Evolutionary conservation across 2,113 vertebrate species (phyloP), one percentile per base, ranked within the genome.

Genomic region (Euleptes europaea): DNA sequence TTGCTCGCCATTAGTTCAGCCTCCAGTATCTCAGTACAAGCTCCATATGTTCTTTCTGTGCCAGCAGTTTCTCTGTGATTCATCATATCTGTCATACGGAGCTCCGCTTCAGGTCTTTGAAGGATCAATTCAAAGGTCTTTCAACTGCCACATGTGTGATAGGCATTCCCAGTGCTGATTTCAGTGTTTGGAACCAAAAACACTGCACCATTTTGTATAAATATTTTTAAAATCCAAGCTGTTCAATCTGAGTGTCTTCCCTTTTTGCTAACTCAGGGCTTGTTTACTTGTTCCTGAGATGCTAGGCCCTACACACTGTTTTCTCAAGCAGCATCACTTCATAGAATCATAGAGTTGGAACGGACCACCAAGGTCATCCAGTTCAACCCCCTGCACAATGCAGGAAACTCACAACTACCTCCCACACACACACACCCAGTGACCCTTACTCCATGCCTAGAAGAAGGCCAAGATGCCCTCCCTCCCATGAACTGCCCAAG

Each of bases 41-140:
- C 33, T 28, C 31, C 49, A 82, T 72, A 38, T 74, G 73, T 35
- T 69, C 79, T 6, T 54, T n/a, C 12, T 54, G 28, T 38, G 82
- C 15, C 88, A 85, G 88, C 38, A 82, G 73, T 40, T 85, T 69
- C 47, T 6, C 66, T 72, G 76, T 3, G 51, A 86, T 89, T 88
- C 78, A 85, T 86, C 66, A 77, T 57, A 67, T 80, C 80, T 84
- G 73, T 51, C 71, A 76, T 76, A 84, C 80, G 51, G 78, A 83
- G 51, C 67, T 83, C 42, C 74, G 67, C 51, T 87, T 87, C 86
- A 23, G 31, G 0, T 31, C 38, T 82, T 71, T 19, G 47, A 40
- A 26, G 0, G 31, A 85, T 33, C 74, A 87, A 71, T 23, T 57
- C 54, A 57, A 57, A 69, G 12, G 7, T 28, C 87, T 92, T 86